Percentiles rank a stretch among this genome's conserved stretches.
phyloP scores from a whole-genome alignment of 2,797 vertebrate genomes.

The Carcharodon carcharias region DNA sequence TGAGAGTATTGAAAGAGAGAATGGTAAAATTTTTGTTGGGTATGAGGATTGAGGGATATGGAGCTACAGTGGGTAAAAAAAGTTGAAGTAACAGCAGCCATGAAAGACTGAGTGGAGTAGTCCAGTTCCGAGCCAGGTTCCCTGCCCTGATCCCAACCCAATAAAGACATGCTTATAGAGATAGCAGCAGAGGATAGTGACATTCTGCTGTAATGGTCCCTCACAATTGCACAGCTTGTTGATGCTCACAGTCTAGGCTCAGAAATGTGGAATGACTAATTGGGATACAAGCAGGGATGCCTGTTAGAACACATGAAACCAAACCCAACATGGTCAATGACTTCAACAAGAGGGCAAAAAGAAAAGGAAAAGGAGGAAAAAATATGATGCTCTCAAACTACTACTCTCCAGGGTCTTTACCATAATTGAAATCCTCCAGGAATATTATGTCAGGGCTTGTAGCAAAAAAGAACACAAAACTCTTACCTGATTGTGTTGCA shows the following conservation, averaged over 20 bases:
- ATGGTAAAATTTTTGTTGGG: not conserved
- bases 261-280: not conserved
- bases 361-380: not conserved
- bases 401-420: not conserved
- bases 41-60: not conserved
- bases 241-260: not conserved
- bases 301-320: not conserved
- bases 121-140: not conserved
- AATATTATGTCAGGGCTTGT: not conserved
- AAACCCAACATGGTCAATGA: not conserved
- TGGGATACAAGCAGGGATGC: too few relatives aligned
- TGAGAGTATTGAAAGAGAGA: not conserved
- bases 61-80: not conserved
- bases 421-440: not conserved
- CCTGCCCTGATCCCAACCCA: not conserved
- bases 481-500: constrained; percentile 76
- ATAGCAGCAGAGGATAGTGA: not conserved
- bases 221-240: not conserved
- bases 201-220: not conserved
- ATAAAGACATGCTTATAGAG: not conserved
- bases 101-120: not conserved
- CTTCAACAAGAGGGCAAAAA: not conserved
- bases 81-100: not conserved
- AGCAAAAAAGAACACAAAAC: constrained; percentile 21
- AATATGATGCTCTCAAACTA: not conserved